Evolutionary conservation across 2,888 invertebrate genomes (phyloP).

Genomic region (Leptopilina myrica): DNA sequence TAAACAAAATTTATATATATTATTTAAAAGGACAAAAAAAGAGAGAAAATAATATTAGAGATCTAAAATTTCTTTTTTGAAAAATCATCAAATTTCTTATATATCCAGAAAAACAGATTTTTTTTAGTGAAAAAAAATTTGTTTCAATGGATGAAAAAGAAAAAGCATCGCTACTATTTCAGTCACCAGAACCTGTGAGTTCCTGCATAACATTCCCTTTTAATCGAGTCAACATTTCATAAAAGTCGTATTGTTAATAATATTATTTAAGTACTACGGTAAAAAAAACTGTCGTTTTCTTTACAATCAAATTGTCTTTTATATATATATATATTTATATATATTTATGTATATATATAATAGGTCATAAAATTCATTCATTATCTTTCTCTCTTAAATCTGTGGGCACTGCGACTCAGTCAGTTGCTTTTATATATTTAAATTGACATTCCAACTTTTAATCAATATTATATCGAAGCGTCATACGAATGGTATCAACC

Average conservation of each 20-base stretch:
- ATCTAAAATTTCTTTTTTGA: not conserved
- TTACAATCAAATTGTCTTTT: constrained; percentile 57
- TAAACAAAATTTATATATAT: not conserved
- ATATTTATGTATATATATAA: no score
- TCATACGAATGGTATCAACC: constrained; percentile 11
- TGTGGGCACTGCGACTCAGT: constrained; percentile 61
- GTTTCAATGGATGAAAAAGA: not conserved
- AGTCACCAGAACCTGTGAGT: constrained; percentile 38
- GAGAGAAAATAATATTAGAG: not conserved
- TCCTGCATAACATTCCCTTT: constrained; percentile 19
- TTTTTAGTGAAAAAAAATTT: not conserved
- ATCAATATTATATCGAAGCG: constrained; percentile 35
- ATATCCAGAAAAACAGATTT: not conserved
- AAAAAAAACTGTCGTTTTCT: constrained; percentile 58
- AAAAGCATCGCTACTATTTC: not conserved
- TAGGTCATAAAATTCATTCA: constrained; percentile 39
- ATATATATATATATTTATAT: not conserved
- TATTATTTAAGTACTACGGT: constrained; percentile 64
- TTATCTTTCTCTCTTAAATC: constrained; percentile 33
- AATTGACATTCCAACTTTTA: constrained; percentile 63
- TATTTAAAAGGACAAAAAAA: no score
- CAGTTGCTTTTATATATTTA: constrained; percentile 57
- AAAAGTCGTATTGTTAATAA: constrained; percentile 51
- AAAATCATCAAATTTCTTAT: not conserved
- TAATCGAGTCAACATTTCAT: constrained; percentile 38